Percentiles rank a stretch among this genome's conserved stretches.
Conservation (phyloP, 2,113 vertebrate species). For the Chlamydotis undulata region DNA sequence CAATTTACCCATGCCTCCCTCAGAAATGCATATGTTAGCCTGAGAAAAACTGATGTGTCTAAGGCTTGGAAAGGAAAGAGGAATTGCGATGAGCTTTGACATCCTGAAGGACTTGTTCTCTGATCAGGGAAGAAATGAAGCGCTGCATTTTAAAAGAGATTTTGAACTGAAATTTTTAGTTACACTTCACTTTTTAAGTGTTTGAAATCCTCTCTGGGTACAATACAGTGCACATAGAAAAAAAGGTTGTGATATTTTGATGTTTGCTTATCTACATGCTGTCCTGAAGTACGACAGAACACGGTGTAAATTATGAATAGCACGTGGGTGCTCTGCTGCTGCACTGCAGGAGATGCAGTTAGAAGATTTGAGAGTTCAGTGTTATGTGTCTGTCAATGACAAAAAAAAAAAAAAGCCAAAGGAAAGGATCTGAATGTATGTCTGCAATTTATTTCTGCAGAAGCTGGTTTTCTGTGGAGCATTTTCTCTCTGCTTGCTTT, state of each 20-base stretch:
- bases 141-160: constrained; percentile 3
- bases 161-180: constrained; percentile 34
- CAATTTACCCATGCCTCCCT: neutral
- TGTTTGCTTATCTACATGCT: constrained; percentile 22
- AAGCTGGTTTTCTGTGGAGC: neutral
- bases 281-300: neutral
- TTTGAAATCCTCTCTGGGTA: constrained; percentile 18
- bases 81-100: constrained; percentile 3
- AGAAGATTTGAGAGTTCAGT: neutral
- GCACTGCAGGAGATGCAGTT: neutral
- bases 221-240: neutral
- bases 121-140: constrained; percentile 7
- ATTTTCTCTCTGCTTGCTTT: neutral
- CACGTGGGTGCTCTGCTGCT: neutral
- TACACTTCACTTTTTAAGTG: constrained; percentile 3
- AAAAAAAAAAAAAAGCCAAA: neutral
- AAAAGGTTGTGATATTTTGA: neutral
- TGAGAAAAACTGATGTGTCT: neutral
- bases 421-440: neutral
- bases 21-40: neutral
- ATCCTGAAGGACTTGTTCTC: constrained; percentile 26
- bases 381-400: constrained; percentile 1
- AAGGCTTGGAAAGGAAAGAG: neutral
- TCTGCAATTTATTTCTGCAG: neutral
- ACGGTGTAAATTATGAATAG: constrained; percentile 45